Conservation (phyloP, 2,113 vertebrate genomes). For the Sylvietta virens region DNA sequence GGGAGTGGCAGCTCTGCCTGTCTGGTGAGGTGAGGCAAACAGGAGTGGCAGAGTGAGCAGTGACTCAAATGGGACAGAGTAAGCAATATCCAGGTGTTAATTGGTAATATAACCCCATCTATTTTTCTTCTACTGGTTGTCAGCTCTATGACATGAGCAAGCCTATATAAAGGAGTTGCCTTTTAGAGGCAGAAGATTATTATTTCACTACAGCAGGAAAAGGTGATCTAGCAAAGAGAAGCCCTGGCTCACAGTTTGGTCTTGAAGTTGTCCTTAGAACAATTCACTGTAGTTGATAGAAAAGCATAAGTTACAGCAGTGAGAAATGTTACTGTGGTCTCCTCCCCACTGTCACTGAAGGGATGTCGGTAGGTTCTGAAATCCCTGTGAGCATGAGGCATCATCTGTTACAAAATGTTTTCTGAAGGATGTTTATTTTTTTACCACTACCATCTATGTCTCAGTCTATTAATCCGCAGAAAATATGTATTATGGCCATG, state of each 20-base stretch:
- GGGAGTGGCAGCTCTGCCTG: not conserved
- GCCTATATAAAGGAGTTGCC: not conserved
- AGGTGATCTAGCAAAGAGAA: not conserved
- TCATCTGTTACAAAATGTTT: not conserved
- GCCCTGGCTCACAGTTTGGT: not conserved
- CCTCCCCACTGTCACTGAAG: not conserved
- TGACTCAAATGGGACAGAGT: not conserved
- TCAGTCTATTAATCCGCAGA: not conserved
- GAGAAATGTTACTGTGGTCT: not conserved
- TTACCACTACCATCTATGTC: not conserved
- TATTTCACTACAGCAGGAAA: not conserved
- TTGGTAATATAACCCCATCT: not conserved
- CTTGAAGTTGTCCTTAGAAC: not conserved
- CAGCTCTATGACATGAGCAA: not conserved
- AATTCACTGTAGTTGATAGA: not conserved
- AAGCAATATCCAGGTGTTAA: not conserved
- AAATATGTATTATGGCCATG: not conserved
- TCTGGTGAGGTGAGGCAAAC: not conserved
- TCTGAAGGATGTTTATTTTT: not conserved
- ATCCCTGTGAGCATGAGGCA: not conserved
- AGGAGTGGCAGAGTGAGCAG: not conserved
- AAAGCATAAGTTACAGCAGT: rapidly evolving
- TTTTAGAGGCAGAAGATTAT: not conserved
- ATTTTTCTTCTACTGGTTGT: not conserved
- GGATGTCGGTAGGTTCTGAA: not conserved